Evolutionary conservation across 2,113 vertebrate species (phyloP).

Genomic region (Coptodon rendalli): DNA sequence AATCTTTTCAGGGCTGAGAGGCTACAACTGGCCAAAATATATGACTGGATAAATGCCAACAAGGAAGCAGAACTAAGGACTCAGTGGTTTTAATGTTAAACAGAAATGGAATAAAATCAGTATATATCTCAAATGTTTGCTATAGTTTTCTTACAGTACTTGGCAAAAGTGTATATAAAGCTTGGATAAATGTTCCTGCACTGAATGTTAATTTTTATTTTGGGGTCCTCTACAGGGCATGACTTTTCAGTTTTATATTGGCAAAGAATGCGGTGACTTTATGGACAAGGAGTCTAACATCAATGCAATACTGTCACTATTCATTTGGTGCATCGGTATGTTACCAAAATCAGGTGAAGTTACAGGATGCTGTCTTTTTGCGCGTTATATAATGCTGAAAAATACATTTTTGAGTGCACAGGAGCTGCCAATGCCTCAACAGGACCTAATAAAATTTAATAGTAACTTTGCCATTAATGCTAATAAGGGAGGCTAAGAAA

Average conservation of each 20-base stretch:
- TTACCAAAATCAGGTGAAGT: background rate
- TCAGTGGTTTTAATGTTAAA: background rate
- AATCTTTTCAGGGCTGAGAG: background rate
- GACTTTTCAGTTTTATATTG: fast-evolving
- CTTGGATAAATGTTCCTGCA: background rate
- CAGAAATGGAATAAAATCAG: background rate
- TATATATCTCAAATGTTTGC: background rate
- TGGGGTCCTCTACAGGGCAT: background rate
- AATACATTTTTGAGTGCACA: background rate
- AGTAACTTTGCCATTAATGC: background rate
- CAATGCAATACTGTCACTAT: background rate
- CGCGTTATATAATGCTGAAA: fast-evolving
- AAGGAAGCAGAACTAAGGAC: background rate
- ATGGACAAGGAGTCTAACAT: background rate
- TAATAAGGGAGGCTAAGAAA: background rate
- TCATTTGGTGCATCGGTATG: background rate
- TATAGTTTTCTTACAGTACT: background rate
- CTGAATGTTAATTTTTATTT: background rate
- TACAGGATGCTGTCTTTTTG: background rate
- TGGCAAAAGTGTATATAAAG: fast-evolving
- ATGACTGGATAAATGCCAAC: background rate
- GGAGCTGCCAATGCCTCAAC: background rate
- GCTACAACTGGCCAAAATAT: background rate
- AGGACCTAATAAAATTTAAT: background rate
- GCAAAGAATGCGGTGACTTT: background rate